A percentile compares a stretch with the other conserved stretches of the same genome.
Conservation (phyloP, 1,140 invertebrate species). For the Eumaeus atala region DNA sequence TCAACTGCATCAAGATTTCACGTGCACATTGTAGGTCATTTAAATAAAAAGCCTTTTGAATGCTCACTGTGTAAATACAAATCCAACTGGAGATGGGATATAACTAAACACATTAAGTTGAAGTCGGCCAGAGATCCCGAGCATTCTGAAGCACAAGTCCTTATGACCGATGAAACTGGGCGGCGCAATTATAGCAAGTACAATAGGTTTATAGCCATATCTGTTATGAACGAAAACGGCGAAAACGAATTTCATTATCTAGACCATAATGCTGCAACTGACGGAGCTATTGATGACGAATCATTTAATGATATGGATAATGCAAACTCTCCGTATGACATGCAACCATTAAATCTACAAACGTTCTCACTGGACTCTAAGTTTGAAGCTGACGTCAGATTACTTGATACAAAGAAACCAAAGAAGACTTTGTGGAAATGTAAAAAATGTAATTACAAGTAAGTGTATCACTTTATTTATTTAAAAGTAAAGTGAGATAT, state of each 20-base stretch:
- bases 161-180: slow-evolving; percentile 94
- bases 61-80: slow-evolving; percentile 94
- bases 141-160: slow-evolving; percentile 84
- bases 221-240: slow-evolving; percentile 77
- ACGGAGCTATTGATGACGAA: slow-evolving; percentile 52
- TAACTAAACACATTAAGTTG: slow-evolving; percentile 95
- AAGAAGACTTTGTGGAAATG: slow-evolving; percentile 80
- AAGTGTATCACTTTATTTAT: slow-evolving; percentile 34
- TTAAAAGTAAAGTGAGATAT: too few relatives aligned
- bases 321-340: slow-evolving; percentile 38
- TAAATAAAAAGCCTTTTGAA: slow-evolving; percentile 95
- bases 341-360: slow-evolving; percentile 67
- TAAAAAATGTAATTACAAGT: slow-evolving; percentile 89
- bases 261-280: slow-evolving; percentile 47
- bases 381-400: slow-evolving; percentile 39
- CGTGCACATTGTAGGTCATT: slow-evolving; percentile 92
- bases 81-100: slow-evolving; percentile 97
- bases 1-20: slow-evolving; percentile 93
- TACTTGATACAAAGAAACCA: slow-evolving; percentile 54
- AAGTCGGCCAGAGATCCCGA: slow-evolving; percentile 88
- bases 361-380: slow-evolving; percentile 46
- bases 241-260: slow-evolving; percentile 62
- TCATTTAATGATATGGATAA: slow-evolving; percentile 41
- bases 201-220: slow-evolving; percentile 86
- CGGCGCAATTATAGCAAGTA: slow-evolving; percentile 94